Evolutionary conservation across 2,888 invertebrate species (phyloP), one percentile per base, ranked within the genome.

Genomic region (Caenorhabditis angaria): DNA sequence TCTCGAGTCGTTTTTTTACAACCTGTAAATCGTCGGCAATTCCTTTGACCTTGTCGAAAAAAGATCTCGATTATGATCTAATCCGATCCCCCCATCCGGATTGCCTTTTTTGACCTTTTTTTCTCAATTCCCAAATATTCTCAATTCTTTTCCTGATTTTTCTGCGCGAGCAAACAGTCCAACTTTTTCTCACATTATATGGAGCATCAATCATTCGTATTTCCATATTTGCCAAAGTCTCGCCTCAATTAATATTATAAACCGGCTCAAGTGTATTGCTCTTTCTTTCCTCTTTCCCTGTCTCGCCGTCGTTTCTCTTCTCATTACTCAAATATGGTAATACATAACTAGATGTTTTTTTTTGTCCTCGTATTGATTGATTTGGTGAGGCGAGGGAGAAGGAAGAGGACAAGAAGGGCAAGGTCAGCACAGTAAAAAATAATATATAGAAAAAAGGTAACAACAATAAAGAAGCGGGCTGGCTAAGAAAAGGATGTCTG

Each of bases 401-500:
- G 65, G 53, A 20, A 29, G 53, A 57, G 22, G 63, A 62, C 56
- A 64, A 63, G 66, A 71, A 66, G 71, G 71, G 66, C 71, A 71
- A 71, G 71, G 71, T 71, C 71, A 71, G 65, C 56, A n/a, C n/a
- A n/a, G n/a, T n/a, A 60, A 56, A 63, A 65, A 65, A 59, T 59
- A 70, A 70, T n/a, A n/a, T n/a, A n/a, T n/a, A n/a, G 70, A 18
- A 18, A 54, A 25, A 24, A 27, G 54, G 55, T 56, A 56, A 56
- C 62, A 63, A 66, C 65, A 71, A 70, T 70, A 61, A 65, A 70
- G 58, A 41, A 55, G 61, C 61, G 51, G 61, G 58, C 58, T 63
- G 65, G 59, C 62, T 56, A 59, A 57, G 61, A 65, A 62, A 61
- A 65, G 51, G 50, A 50, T 54, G 55, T 59, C 51, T 29, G 57